These are phyloP conservation scores for Stenchaetothrips biformis DNA, from an alignment of 2,888 invertebrate genomes.

Conservation along the genomic window DNA sequence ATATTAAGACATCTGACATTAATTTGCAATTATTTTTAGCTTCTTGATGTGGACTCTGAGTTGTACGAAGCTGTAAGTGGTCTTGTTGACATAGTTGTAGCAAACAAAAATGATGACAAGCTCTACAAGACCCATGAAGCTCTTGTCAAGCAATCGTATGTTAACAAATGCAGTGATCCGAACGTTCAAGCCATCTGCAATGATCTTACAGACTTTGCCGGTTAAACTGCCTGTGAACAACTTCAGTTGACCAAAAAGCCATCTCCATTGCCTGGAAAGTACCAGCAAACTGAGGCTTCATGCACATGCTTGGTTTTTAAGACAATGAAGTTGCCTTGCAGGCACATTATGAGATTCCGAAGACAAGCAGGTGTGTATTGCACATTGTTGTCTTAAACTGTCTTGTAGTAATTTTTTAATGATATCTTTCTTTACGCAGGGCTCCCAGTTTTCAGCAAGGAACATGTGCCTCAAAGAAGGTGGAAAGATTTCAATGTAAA, in stretches of 20 bases:
- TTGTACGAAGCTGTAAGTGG: not conserved
- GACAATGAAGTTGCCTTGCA: not conserved
- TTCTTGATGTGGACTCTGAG: no score
- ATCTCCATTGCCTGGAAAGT: not conserved
- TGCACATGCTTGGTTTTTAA: not conserved
- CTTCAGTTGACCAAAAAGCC: not conserved
- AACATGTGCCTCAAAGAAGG: not conserved
- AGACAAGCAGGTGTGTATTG: not conserved
- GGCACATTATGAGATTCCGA: not conserved
- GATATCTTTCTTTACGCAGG: not conserved
- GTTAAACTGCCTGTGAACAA: not conserved
- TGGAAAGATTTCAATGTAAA: not conserved
- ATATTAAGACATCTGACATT: no score
- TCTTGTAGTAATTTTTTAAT: not conserved
- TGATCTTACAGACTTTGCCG: not conserved
- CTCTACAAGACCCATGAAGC: not conserved
- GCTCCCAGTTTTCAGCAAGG: not conserved
- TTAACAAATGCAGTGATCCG: no score
- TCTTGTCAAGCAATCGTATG: not conserved
- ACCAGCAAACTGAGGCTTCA: not conserved
- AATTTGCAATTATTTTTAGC: no score
- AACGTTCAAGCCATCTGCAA: not conserved
- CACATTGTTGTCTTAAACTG: no score
- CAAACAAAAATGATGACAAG: not conserved
- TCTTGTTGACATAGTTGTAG: not conserved